These are phyloP conservation scores for Oreochromis spilurus DNA, from an alignment of 2,113 vertebrate genomes.

Conservation along the genomic window DNA sequence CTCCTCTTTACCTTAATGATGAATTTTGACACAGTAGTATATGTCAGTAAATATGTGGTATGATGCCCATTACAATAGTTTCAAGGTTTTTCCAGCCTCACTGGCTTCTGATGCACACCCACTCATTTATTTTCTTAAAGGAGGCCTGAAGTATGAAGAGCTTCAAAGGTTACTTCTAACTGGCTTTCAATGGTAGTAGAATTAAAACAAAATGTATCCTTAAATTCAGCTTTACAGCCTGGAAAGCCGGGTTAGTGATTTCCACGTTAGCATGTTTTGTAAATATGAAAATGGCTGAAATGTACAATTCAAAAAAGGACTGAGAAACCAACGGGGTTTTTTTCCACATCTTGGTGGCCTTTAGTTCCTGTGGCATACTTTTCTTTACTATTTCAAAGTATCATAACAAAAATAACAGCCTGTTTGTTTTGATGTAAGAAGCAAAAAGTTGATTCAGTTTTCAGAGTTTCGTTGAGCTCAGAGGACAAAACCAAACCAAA, in stretches of 20 bases:
- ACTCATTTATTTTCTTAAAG: fast-evolving
- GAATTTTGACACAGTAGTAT: not conserved
- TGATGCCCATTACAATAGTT: not conserved
- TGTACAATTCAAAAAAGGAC: fast-evolving
- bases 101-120: not conserved
- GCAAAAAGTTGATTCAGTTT: not conserved
- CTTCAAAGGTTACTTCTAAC: not conserved
- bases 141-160: not conserved
- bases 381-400: not conserved
- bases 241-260: not conserved
- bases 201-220: fast-evolving
- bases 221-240: not conserved
- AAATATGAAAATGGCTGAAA: not conserved
- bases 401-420: not conserved
- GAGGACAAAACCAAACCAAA: not conserved
- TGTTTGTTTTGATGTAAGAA: not conserved
- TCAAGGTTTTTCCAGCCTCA: not conserved
- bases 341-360: not conserved
- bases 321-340: fast-evolving
- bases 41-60: not conserved
- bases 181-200: not conserved
- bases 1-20: not conserved
- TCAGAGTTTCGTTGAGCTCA: fast-evolving
- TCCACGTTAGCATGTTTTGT: fast-evolving
- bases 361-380: not conserved